phyloP scores from a whole-genome alignment of 2,888 invertebrate genomes.

The Lordiphosa andalusiaca region DNA sequence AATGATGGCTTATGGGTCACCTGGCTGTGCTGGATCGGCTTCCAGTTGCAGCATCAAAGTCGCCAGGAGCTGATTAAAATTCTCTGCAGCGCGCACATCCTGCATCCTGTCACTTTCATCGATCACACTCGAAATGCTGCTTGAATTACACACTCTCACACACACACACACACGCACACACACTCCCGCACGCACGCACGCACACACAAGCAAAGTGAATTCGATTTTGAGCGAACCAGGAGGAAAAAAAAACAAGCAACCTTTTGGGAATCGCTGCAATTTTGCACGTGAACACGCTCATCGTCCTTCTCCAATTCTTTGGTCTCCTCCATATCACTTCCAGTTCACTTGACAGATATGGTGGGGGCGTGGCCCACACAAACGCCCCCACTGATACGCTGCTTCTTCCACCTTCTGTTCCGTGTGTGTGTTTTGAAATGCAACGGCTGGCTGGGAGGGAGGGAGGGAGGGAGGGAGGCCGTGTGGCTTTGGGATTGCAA shows the following conservation, averaged over 20 bases:
- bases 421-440: slow-evolving; percentile 41
- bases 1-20: background rate
- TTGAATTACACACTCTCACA: slow-evolving; percentile 18
- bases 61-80: slow-evolving; percentile 64
- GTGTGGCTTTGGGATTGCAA: slow-evolving; percentile 22
- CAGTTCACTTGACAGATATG: slow-evolving; percentile 75
- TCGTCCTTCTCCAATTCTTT: slow-evolving; percentile 27
- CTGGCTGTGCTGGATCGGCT: slow-evolving; percentile 38
- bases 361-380: slow-evolving; percentile 29
- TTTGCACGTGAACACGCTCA: slow-evolving; percentile 74
- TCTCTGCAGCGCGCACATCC: slow-evolving; percentile 25
- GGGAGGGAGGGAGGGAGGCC: background rate
- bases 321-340: slow-evolving; percentile 62
- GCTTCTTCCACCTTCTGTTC: slow-evolving; percentile 33
- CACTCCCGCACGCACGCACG: slow-evolving; percentile 12
- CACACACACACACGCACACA: slow-evolving; percentile 6
- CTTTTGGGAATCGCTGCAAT: slow-evolving; percentile 67
- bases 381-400: slow-evolving; percentile 47
- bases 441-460: slow-evolving; percentile 42
- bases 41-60: slow-evolving; percentile 29
- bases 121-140: slow-evolving; percentile 39
- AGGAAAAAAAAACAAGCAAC: slow-evolving; percentile 28
- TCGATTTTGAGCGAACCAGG: background rate
- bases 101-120: slow-evolving; percentile 39
- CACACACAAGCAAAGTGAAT: slow-evolving; percentile 4